Evolutionary conservation across 2,113 vertebrate genomes (phyloP), one percentile per base, ranked within the genome.

Genomic region (Actenoides hombroni): DNA sequence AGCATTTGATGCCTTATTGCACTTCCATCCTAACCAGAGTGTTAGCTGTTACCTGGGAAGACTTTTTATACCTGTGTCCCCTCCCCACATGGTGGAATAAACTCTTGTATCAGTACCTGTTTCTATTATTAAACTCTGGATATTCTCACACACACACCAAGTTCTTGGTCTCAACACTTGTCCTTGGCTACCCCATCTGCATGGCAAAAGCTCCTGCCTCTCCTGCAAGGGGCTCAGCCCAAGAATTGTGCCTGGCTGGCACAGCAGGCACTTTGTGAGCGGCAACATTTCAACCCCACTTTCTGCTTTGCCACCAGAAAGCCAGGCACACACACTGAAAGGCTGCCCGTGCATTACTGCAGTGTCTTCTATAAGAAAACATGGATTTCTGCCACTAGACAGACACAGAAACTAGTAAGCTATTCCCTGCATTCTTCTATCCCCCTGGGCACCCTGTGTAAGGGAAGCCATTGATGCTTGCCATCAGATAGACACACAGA

Each of bases 381-480:
- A 96, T 97, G 96, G 96, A 95, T 94, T 95, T 90, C 88, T 96
- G 96, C 97, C 94, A 96, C 94, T 24, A 90, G 93, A 97, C 94
- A 97, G 88, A 96, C 94, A 97, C 92, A 96, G 95, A 96, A 92
- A 79, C 96, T 96, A 97, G 85, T 97, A 97, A 96, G 94, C 86
- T 97, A 94, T 96, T 96, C 96, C 94, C 83, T 86, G 84, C 93
- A 97, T 97, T 97, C 88, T 96, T 97, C 88, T 95, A 96, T 97
- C 61, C 96, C 88, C 93, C 85, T 63, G 89, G 92, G 95, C 65
- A 88, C 31, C 21, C 64, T 35, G 78, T 94, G 93, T 96, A 95
- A 97, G 96, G 96, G 84, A 90, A 97, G 91, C 86, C 92, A 97
- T 96, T 97, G 97, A 97, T 95, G 92, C 95, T 95, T 97, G 93